Percentiles rank a stretch among this genome's conserved stretches.
These are phyloP conservation scores for Cyanoramphus novaezelandiae DNA, from an alignment of 2,113 vertebrate species.

Conservation along the genomic window DNA sequence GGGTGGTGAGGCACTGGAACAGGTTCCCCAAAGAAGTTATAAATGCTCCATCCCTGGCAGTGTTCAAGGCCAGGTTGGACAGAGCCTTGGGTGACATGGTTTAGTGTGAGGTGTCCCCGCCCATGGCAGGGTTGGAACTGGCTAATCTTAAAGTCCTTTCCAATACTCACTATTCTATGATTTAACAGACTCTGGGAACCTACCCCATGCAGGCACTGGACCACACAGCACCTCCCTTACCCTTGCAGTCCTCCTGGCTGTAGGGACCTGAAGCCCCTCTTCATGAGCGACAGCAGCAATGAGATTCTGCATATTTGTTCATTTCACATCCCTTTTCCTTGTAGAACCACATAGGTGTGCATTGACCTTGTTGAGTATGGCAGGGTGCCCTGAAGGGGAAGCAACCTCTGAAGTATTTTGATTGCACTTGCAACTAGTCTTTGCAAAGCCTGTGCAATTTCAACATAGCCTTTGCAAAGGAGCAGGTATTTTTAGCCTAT, in stretches of 20 bases:
- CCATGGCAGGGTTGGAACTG: background rate
- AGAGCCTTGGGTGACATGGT: background rate
- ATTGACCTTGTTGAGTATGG: rapidly evolving
- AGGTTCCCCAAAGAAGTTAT: too few species aligned
- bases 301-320: background rate
- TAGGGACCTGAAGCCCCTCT: background rate
- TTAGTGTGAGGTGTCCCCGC: background rate
- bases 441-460: background rate
- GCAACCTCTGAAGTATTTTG: background rate
- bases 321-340: background rate
- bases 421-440: background rate
- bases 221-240: background rate
- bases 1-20: background rate
- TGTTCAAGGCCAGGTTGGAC: background rate
- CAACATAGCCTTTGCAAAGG: background rate
- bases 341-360: background rate
- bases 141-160: background rate
- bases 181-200: background rate
- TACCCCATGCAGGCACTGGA: background rate
- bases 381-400: background rate
- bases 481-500: background rate
- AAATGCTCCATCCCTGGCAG: background rate
- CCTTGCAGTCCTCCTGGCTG: background rate
- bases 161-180: background rate
- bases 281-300: background rate